These are phyloP conservation scores for Tachina lurida DNA, from an alignment of 2,888 invertebrate species.

Conservation along the genomic window DNA sequence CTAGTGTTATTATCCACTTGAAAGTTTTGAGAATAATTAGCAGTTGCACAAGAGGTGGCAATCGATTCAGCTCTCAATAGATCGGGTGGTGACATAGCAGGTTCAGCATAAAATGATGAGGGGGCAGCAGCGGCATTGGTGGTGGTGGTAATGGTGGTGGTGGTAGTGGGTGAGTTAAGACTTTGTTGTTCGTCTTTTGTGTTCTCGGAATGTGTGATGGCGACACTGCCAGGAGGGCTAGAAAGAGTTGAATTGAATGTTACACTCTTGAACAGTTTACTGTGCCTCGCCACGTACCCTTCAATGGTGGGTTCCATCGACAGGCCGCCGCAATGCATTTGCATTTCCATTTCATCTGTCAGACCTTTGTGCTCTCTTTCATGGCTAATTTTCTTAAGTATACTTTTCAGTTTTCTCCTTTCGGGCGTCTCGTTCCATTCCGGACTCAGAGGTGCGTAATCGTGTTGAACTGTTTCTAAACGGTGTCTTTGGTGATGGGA, in stretches of 20 bases:
- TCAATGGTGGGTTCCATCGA: slow-evolving; percentile 93
- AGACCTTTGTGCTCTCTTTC: slow-evolving; percentile 79
- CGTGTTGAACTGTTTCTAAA: slow-evolving; percentile 73
- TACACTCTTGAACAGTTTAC: slow-evolving; percentile 94
- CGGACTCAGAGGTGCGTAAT: slow-evolving; percentile 84
- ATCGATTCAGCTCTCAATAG: slow-evolving; percentile 57
- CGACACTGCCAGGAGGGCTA: slow-evolving; percentile 87
- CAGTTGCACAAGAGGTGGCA: slow-evolving; percentile 73
- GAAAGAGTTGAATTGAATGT: slow-evolving; percentile 94
- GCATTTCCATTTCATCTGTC: slow-evolving; percentile 28
- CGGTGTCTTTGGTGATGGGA: slow-evolving; percentile 58
- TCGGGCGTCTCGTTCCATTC: slow-evolving; percentile 93
- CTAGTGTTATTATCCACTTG: slow-evolving; percentile 61
- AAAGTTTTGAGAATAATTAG: slow-evolving; percentile 53
- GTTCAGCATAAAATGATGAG: slow-evolving; percentile 41
- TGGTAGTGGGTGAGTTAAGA: slow-evolving; percentile 18
- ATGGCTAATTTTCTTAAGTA: slow-evolving; percentile 91
- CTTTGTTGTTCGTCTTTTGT: slow-evolving; percentile 21
- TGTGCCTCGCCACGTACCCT: slow-evolving; percentile 94
- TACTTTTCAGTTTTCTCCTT: slow-evolving; percentile 91
- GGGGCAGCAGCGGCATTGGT: slow-evolving; percentile 18
- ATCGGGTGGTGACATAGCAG: slow-evolving; percentile 55
- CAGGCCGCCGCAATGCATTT: slow-evolving; percentile 86
- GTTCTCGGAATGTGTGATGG: slow-evolving; percentile 24
- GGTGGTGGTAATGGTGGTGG: too few relatives aligned